Evolutionary conservation across 2,797 vertebrate species (phyloP), one percentile per base, ranked within the genome.

Genomic region (Megalops cyprinoides): DNA sequence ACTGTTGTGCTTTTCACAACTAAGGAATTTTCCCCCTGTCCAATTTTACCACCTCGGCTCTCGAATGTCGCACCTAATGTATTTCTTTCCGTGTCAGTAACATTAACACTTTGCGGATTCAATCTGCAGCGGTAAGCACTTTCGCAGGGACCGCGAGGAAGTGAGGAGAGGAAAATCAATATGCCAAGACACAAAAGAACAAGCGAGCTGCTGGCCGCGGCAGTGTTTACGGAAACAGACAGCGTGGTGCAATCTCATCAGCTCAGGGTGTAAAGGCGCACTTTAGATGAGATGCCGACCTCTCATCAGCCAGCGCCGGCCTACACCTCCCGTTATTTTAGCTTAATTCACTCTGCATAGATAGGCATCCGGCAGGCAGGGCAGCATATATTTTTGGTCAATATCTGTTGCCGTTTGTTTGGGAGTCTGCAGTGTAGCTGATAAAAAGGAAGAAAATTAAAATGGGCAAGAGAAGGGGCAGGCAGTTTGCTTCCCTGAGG

Each of bases 81-180:
- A 67, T 77, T 65, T 81, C 60, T 69, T 39, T 80, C 67, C 31
- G 31, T 74, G 67, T 56, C 79, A 80, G 34, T n/a, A 39, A 3
- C 62, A 39, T 31, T 79, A 74, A 74, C 73, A 48, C 73, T 44
- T 28, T 23, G 37, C 39, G 71, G 23, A 46, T 48, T 65, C 31
- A 67, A 67, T 51, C 76, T 85, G 75, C 58, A 65, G 44, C 31
- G 5, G 31, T 80, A 81, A 79, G 79, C 79, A 82, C 53, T 76
- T 82, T 28, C 74, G 73, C 49, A 53, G 62, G 76, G 74, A 74
- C 49, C 37, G 28, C 14, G 74, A 46, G 71, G 48, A 34, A 51
- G 55, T 44, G 60, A 78, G 79, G 62, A 49, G 53, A 60, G 60
- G 75, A 77, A 55, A 82, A 84, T 87, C 84, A 84, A 87, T 83